Evolutionary conservation across 2,113 vertebrate genomes (phyloP), one percentile per base, ranked within the genome.

Genomic region (Podilymbus podiceps): DNA sequence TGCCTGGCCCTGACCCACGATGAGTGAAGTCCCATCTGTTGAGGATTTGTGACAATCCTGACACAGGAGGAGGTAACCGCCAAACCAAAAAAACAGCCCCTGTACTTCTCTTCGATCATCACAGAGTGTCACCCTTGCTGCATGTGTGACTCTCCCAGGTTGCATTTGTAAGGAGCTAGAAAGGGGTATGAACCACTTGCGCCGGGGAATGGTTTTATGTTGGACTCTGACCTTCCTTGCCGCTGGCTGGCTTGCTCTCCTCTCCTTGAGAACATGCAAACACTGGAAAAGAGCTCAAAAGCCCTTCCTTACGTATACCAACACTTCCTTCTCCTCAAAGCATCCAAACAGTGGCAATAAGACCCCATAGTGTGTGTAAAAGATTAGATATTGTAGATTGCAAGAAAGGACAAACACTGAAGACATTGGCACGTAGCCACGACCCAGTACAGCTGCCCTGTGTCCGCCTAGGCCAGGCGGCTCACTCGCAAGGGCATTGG

Each of bases 161-260:
- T 78, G 84, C 44, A 67, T 25, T 75, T 82, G 33, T 66, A 21
- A 73, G 87, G 77, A 53, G 35, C 25, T 28, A 33, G 40, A 82
- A 93, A 76, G 67, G 28, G 7, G 7, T 12, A 4, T 14, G 21
- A n/a, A 27, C 12, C 47, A 55, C 33, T 6, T 38, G 53, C 0
- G 1, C 0, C 8, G 15, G 2, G 2, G 28, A 63, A 27, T 3
- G 23, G 10, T 15, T 59, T 12, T 4, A 4, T 12, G 28, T 2
- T 40, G 53, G 62, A 75, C 46, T 63, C 20, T 46, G 12, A 42
- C 38, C 42, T 69, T 28, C 38, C 38, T 76, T 35, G 53, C 15
- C 4, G 0, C 33, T 31, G 15, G 6, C 23, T 77, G 33, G 8
- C 33, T 81, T 30, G 21, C 7, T 35, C 35, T 33, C 11, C 49